Conservation (phyloP, 2,888 invertebrate genomes). For the Fragum sueziense region DNA sequence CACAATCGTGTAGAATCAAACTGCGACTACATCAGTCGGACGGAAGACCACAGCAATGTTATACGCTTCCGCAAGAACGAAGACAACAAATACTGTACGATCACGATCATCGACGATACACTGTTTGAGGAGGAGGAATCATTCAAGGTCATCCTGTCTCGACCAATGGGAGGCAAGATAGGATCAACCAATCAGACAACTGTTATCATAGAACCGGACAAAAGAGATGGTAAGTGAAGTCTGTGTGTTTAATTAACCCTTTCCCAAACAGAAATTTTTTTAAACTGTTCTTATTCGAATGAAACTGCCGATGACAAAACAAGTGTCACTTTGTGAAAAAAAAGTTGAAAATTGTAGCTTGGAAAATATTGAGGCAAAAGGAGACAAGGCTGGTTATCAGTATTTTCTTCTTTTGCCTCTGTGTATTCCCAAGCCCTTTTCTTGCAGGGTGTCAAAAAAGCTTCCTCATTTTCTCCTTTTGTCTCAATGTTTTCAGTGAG, state of each 20-base stretch:
- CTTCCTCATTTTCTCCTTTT: too few relatives aligned
- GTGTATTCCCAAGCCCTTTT: too few relatives aligned
- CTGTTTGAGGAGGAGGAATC: slow-evolving; percentile 79
- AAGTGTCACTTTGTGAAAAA: too few relatives aligned
- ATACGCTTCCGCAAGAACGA: slow-evolving; percentile 77
- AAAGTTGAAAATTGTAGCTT: too few relatives aligned
- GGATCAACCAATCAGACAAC: slow-evolving; percentile 67
- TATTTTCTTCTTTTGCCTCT: too few relatives aligned
- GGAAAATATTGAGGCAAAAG: too few relatives aligned
- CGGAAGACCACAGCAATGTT: slow-evolving; percentile 75
- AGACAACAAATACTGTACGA: slow-evolving; percentile 73
- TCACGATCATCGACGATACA: slow-evolving; percentile 82
- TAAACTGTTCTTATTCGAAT: too few relatives aligned
- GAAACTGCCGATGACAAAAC: too few relatives aligned
- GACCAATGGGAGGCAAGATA: slow-evolving; percentile 78
- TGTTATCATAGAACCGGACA: slow-evolving; percentile 78
- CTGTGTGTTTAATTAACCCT: not conserved
- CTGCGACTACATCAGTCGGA: slow-evolving; percentile 80
- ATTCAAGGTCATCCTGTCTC: slow-evolving; percentile 75
- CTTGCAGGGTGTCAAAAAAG: too few relatives aligned
- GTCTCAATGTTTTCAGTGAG: too few relatives aligned
- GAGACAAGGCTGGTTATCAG: too few relatives aligned
- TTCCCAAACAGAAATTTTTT: not conserved
- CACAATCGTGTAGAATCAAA: slow-evolving; percentile 77
- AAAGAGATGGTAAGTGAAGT: slow-evolving; percentile 77